Conservation (phyloP, 2,797 vertebrate species). For the Dryobates pubescens region DNA sequence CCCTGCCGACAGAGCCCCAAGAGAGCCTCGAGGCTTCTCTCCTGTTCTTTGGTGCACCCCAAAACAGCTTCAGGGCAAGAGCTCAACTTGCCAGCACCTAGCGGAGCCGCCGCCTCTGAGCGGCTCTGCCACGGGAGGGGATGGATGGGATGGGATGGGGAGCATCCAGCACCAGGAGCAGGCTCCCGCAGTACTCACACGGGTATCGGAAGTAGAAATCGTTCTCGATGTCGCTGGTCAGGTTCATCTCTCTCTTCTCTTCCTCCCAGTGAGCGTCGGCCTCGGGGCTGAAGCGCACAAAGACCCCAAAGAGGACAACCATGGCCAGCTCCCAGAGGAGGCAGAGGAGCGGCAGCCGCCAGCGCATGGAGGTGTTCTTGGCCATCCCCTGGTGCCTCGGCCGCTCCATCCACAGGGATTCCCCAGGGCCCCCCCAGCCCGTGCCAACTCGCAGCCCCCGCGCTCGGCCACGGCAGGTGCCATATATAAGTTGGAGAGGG, state of each 20-base stretch:
- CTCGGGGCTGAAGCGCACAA: conserved; percentile 86
- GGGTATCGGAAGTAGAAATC: conserved; percentile 98
- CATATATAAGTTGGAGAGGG: conserved; percentile 14
- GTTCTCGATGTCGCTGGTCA: conserved; percentile 87
- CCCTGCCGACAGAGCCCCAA: background rate
- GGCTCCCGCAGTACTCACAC: conserved; percentile 84
- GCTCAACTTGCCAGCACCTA: fast-evolving
- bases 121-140: background rate
- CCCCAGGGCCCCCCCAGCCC: fast-evolving
- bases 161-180: background rate
- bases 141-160: background rate
- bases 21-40: background rate
- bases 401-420: background rate
- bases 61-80: background rate
- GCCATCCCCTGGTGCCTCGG: conserved; percentile 54
- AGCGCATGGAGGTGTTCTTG: conserved; percentile 86
- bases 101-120: fast-evolving
- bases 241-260: conserved; percentile 65
- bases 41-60: background rate
- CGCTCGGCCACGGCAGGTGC: fast-evolving
- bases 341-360: conserved; percentile 87
- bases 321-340: conserved; percentile 88
- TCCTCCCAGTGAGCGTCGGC: conserved; percentile 82
- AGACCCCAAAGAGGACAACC: conserved; percentile 92
- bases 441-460: fast-evolving